These are phyloP conservation scores for Cuculus canorus DNA, from an alignment of 2,797 vertebrate genomes.

Conservation along the genomic window DNA sequence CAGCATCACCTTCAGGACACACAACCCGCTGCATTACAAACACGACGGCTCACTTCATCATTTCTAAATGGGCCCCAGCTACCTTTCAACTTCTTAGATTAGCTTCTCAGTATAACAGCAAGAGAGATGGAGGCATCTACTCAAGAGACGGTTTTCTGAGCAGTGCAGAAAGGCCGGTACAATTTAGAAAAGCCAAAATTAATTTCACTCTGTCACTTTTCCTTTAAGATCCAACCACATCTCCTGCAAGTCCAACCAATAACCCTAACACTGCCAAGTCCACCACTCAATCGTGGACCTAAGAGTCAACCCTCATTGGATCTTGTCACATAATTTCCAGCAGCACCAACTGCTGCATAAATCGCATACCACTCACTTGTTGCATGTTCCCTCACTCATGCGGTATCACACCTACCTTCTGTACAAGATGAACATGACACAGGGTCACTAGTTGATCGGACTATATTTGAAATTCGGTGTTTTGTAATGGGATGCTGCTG, in stretches of 20 bases:
- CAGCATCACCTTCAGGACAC: neutral
- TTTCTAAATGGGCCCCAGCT: neutral
- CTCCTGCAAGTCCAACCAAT: no score
- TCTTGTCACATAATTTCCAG: accelerated
- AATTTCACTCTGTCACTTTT: neutral
- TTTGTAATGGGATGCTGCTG: slow-evolving; percentile 68
- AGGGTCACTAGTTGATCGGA: slow-evolving; percentile 94
- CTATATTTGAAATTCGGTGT: slow-evolving; percentile 82
- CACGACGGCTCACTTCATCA: neutral
- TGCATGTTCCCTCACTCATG: neutral
- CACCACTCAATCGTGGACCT: no score
- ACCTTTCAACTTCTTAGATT: neutral
- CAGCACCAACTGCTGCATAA: neutral
- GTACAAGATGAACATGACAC: slow-evolving; percentile 81
- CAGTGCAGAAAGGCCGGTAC: neutral
- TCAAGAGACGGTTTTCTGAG: neutral
- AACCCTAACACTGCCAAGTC: no score
- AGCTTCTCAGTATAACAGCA: neutral
- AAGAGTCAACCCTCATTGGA: neutral
- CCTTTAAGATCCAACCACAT: no score
- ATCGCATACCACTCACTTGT: accelerated
- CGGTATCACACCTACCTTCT: slow-evolving; percentile 79
- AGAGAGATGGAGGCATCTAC: neutral
- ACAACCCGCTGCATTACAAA: neutral
- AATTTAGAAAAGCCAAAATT: neutral